phyloP scores from a whole-genome alignment of 1,140 invertebrate genomes.

The Drosophila arizonae region DNA sequence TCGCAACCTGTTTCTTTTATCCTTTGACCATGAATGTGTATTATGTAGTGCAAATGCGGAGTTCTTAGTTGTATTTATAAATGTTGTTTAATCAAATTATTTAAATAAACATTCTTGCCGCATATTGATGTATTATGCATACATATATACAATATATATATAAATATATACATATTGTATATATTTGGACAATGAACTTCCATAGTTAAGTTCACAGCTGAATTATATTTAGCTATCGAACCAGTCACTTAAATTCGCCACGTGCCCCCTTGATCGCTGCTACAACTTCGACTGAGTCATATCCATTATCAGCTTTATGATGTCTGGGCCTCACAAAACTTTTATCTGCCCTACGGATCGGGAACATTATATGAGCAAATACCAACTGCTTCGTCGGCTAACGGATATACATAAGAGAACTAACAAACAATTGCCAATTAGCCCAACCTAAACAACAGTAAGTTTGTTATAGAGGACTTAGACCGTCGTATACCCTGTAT shows the following conservation, averaged over 20 bases:
- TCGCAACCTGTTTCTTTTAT: too few relatives aligned
- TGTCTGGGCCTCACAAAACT: constrained; percentile 17
- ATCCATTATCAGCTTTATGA: constrained; percentile 28
- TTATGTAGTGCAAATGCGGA: too few relatives aligned
- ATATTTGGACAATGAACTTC: not conserved
- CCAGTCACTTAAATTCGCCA: constrained; percentile 11
- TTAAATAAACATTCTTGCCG: constrained; percentile 4
- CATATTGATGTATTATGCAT: constrained; percentile 7
- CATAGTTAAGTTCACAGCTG: not conserved
- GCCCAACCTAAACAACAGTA: constrained; percentile 9
- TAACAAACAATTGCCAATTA: not conserved
- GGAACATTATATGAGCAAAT: constrained; percentile 25
- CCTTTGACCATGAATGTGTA: too few relatives aligned
- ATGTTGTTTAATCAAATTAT: constrained; percentile 11
- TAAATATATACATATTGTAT: not conserved
- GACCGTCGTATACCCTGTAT: not conserved
- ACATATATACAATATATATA: too few relatives aligned
- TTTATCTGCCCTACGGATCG: constrained; percentile 17
- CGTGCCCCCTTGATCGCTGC: constrained; percentile 4
- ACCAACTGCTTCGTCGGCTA: not conserved
- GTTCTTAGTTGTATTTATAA: not conserved
- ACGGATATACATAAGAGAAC: constrained; percentile 10
- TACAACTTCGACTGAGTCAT: constrained; percentile 23
- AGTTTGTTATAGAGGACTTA: not conserved
- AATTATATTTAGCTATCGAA: not conserved